A percentile compares a stretch with the other conserved stretches of the same genome.
Conservation (phyloP, 2,113 vertebrate genomes). For the Leucopsar rothschildi region DNA sequence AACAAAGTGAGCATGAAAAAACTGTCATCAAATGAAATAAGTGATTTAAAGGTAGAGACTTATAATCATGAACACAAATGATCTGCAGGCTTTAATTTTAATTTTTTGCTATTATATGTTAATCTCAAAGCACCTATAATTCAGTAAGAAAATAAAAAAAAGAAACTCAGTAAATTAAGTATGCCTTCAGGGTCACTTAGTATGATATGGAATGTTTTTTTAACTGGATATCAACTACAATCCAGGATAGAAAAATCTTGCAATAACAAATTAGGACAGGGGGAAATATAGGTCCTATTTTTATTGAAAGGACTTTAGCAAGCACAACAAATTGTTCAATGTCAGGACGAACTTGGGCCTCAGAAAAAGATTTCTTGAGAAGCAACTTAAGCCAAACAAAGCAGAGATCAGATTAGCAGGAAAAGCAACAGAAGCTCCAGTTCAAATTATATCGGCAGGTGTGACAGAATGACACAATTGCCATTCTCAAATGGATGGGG, state of each 20-base stretch:
- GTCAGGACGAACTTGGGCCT: not conserved
- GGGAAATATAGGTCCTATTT: not conserved
- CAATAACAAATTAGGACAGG: not conserved
- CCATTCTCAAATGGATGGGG: not conserved
- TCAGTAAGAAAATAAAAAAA: not conserved
- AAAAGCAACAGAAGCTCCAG: not conserved
- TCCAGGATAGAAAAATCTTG: not conserved
- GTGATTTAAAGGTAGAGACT: not conserved
- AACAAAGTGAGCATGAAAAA: not conserved
- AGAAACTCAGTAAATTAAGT: not conserved
- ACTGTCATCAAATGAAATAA: not conserved
- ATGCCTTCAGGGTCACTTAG: not conserved
- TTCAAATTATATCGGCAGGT: not conserved
- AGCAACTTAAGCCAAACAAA: not conserved
- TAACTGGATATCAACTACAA: not conserved
- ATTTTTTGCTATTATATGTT: not conserved
- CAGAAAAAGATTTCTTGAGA: not conserved
- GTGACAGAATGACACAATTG: not conserved
- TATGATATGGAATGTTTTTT: not conserved
- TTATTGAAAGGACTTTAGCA: not conserved
- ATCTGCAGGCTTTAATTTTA: not conserved
- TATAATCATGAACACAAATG: not conserved
- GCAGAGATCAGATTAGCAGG: not conserved
- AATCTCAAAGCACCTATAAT: not conserved
- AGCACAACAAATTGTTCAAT: slow-evolving; percentile 15